Evolutionary conservation across 1,140 invertebrate genomes (phyloP).

Genomic region (Eciton burchellii): DNA sequence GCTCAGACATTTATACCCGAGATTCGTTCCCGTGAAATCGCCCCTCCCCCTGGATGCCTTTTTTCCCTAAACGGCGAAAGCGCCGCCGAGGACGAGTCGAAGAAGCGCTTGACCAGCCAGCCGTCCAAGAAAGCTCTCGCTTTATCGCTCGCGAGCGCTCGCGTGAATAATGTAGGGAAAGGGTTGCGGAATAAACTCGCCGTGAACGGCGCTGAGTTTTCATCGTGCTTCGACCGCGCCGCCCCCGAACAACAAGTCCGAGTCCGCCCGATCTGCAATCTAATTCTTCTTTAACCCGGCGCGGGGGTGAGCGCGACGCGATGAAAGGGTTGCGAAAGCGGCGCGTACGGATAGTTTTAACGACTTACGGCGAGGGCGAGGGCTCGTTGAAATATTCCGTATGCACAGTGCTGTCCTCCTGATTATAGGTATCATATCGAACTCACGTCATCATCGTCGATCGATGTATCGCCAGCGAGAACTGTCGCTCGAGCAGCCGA

Average conservation of each 20-base stretch:
- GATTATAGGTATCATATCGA: constrained; percentile 27
- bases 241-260: constrained; percentile 25
- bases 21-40: constrained; percentile 54
- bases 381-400: constrained; percentile 40
- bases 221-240: constrained; percentile 34
- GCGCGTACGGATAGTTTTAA: constrained; percentile 35
- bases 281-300: constrained; percentile 35
- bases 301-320: constrained; percentile 6
- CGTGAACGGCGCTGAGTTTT: constrained; percentile 27
- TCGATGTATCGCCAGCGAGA: background rate
- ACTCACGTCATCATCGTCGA: background rate
- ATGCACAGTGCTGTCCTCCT: constrained; percentile 21
- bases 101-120: constrained; percentile 44
- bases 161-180: constrained; percentile 54
- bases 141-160: constrained; percentile 54
- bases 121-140: constrained; percentile 42
- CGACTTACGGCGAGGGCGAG: constrained; percentile 8
- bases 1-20: constrained; percentile 57
- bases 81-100: background rate
- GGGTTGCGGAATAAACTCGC: constrained; percentile 59
- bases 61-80: constrained; percentile 43
- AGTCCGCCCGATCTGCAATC: constrained; percentile 30
- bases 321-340: constrained; percentile 41
- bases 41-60: constrained; percentile 33
- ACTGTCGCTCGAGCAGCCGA: background rate